A percentile compares a stretch with the other conserved stretches of the same genome.
phyloP scores from a whole-genome alignment of 1,140 invertebrate species.

The Drosophila mojavensis region DNA sequence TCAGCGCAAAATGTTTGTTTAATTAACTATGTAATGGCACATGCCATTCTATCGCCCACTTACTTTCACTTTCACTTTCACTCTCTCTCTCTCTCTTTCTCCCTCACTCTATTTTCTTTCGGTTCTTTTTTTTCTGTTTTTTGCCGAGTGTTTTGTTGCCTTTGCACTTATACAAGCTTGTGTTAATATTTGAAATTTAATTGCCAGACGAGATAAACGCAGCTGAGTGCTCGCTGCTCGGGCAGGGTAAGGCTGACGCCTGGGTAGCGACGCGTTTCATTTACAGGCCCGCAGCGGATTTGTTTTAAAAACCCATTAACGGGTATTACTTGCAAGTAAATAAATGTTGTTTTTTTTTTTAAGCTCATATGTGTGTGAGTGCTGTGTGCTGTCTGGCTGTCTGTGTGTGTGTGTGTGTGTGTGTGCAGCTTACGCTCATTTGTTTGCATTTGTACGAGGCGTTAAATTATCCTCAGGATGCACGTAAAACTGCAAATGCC shows the following conservation, averaged over 20 bases:
- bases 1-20: slow-evolving; percentile 74
- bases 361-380: slow-evolving; percentile 6
- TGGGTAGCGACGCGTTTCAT: slow-evolving; percentile 24
- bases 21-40: slow-evolving; percentile 76
- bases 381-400: background rate
- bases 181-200: slow-evolving; percentile 79
- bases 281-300: slow-evolving; percentile 75
- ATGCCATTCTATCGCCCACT: slow-evolving; percentile 18
- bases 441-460: slow-evolving; percentile 78
- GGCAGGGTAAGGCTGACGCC: background rate
- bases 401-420: slow-evolving; percentile 7
- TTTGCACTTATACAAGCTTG: slow-evolving; percentile 8
- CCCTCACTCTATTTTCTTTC: background rate
- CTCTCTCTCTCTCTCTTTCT: slow-evolving; percentile 4
- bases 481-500: slow-evolving; percentile 75
- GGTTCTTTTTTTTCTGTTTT: background rate
- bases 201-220: slow-evolving; percentile 50
- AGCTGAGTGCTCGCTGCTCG: background rate
- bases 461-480: slow-evolving; percentile 81
- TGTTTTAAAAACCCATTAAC: slow-evolving; percentile 81
- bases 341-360: slow-evolving; percentile 70
- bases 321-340: slow-evolving; percentile 80
- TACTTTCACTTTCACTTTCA: background rate
- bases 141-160: background rate
- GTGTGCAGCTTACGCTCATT: slow-evolving; percentile 56